phyloP scores from a whole-genome alignment of 2,797 vertebrate species.

The Phylloscopus collybita region DNA sequence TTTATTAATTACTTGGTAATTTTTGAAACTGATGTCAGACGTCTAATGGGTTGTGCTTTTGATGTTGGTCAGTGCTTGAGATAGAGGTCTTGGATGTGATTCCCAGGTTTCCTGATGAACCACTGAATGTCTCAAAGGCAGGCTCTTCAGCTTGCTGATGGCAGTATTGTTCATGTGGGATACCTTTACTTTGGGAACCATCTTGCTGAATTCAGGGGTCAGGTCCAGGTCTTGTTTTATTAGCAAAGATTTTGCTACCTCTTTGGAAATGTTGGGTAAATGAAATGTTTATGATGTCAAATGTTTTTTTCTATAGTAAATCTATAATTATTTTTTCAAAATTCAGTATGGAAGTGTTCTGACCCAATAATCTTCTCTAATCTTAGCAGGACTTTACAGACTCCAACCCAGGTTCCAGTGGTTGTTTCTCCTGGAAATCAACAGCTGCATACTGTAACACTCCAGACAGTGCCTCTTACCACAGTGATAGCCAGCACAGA shows the following conservation, averaged over 20 bases:
- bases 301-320: neutral
- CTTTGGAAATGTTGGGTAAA: neutral
- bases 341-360: neutral
- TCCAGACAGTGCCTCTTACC: conserved; percentile 85
- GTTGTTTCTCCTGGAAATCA: conserved; percentile 80
- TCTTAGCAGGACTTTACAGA: conserved; percentile 77
- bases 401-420: conserved; percentile 81
- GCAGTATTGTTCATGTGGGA: neutral
- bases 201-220: neutral
- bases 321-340: neutral
- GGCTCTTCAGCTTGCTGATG: neutral
- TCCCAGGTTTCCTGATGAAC: neutral
- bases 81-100: neutral
- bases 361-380: conserved; percentile 30
- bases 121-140: neutral
- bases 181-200: neutral
- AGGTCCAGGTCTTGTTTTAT: neutral
- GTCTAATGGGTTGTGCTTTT: neutral
- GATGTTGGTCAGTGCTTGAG: neutral
- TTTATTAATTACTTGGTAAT: neutral
- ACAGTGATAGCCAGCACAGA: conserved; percentile 85
- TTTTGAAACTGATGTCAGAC: neutral
- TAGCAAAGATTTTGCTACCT: neutral
- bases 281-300: neutral
- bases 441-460: conserved; percentile 82